Evolutionary conservation across 1,140 invertebrate genomes (phyloP), one percentile per base, ranked within the genome.

Genomic region (Choristoneura fumiferana): DNA sequence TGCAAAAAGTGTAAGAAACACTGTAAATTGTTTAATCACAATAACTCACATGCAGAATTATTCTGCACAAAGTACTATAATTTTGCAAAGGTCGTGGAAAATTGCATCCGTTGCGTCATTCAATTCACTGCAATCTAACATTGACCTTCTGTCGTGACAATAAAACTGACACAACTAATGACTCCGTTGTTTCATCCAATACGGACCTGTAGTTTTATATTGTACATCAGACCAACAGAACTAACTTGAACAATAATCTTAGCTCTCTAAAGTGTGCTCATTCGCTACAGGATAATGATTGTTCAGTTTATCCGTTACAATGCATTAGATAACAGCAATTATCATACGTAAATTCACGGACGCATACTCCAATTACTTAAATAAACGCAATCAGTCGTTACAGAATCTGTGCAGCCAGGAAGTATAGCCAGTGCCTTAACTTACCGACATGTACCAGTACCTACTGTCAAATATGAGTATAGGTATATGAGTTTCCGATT

Each of bases 261-360:
- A 49, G 40, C 43, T 49, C 43, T 49, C 43, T 49, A 49, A 29
- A 22, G 22, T 29, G 43, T 13, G 22, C 43, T 49, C 43, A 49
- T 49, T 49, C 18, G 22, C 8, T 13, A 29, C 43, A 49, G 17
- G 43, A 49, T 49, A 49, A 49, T 33, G 43, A 29, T 49, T 6
- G 43, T 49, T 49, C 17, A n/a, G 18, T 33, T 33, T 12, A 33
- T 49, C 43, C 43, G 43, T 49, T 49, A 29, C 43, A 17, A 22
- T 22, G 43, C 17, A 49, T 49, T 49, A 49, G 22, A 49, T 49
- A 49, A 49, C 18, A 18, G 43, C 29, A 49, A 49, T 49, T 49
- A 49, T 6, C n/a, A n/a, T n/a, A n/a, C n/a, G n/a, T n/a, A 6
- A 29, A 29, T 29, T 29, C 22, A 29, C 2, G 22, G 22, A 29